A percentile compares a stretch with the other conserved stretches of the same genome.
phyloP scores from a whole-genome alignment of 2,888 invertebrate genomes.

The Teinopalpus imperialis region DNA sequence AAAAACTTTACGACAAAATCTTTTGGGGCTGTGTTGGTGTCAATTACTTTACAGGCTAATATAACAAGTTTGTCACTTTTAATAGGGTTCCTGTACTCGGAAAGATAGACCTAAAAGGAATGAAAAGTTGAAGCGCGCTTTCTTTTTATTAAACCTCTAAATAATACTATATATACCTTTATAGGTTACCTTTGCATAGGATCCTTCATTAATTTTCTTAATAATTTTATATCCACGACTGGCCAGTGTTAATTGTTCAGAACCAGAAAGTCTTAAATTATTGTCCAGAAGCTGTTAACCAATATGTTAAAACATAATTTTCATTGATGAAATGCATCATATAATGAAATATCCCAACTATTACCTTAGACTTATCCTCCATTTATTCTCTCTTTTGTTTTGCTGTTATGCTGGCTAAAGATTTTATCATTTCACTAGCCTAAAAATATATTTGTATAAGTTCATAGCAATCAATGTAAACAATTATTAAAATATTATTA shows the following conservation, averaged over 20 bases:
- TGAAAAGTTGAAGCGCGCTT: background rate
- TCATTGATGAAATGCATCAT: too few species aligned
- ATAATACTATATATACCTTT: too few species aligned
- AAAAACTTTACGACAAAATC: constrained; percentile 91
- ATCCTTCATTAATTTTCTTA: constrained; percentile 87
- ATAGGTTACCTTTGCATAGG: constrained; percentile 91
- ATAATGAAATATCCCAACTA: background rate
- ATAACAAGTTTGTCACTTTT: constrained; percentile 69
- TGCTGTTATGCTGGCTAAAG: constrained; percentile 60
- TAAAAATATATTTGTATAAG: constrained; percentile 37
- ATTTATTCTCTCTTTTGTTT: constrained; percentile 56
- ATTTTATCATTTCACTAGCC: constrained; percentile 75
- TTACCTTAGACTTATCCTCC: constrained; percentile 66
- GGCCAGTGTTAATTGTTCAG: constrained; percentile 84
- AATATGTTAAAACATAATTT: too few species aligned
- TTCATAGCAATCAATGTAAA: constrained; percentile 1
- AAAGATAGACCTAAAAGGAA: constrained; percentile 59
- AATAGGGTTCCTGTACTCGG: constrained; percentile 62
- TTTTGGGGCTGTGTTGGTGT: constrained; percentile 86
- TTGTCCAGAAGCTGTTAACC: constrained; percentile 42
- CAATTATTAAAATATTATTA: background rate
- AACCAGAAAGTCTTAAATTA: constrained; percentile 74
- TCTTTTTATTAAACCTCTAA: too few species aligned
- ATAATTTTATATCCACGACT: constrained; percentile 84
- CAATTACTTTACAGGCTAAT: constrained; percentile 90